Evolutionary conservation across 2,888 invertebrate species (phyloP).

Genomic region (Spodoptera littoralis): DNA sequence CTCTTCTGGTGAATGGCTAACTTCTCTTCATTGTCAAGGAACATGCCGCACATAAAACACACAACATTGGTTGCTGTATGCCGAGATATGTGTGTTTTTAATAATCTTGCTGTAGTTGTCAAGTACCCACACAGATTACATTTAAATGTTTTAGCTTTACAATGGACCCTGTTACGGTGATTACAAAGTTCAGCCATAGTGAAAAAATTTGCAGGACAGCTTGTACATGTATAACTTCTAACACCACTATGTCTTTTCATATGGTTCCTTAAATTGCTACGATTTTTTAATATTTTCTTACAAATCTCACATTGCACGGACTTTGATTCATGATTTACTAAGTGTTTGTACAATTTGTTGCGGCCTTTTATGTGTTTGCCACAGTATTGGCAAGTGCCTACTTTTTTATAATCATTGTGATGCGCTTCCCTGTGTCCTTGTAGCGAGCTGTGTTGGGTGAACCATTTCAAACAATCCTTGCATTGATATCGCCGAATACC

Average conservation of each 20-base stretch:
- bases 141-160: slow-evolving; percentile 59
- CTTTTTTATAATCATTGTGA: slow-evolving; percentile 67
- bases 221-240: slow-evolving; percentile 75
- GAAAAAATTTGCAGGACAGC: slow-evolving; percentile 75
- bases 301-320: slow-evolving; percentile 48
- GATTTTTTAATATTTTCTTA: slow-evolving; percentile 64
- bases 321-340: slow-evolving; percentile 62
- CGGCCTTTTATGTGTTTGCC: slow-evolving; percentile 75
- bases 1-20: slow-evolving; percentile 68
- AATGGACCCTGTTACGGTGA: slow-evolving; percentile 70
- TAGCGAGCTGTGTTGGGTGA: slow-evolving; percentile 72
- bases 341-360: slow-evolving; percentile 68
- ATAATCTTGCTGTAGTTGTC: slow-evolving; percentile 49
- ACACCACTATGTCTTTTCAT: slow-evolving; percentile 74
- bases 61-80: slow-evolving; percentile 69
- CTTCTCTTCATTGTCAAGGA: slow-evolving; percentile 67
- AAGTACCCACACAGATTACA: slow-evolving; percentile 75
- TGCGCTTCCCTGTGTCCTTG: slow-evolving; percentile 69
- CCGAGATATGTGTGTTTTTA: slow-evolving; percentile 68
- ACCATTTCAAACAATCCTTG: slow-evolving; percentile 68
- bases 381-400: slow-evolving; percentile 76
- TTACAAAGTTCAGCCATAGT: slow-evolving; percentile 73
- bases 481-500: slow-evolving; percentile 75
- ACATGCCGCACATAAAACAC: slow-evolving; percentile 75
- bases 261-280: slow-evolving; percentile 61